These are phyloP conservation scores for Ibidorhyncha struthersii DNA, from an alignment of 2,113 vertebrate species.

Conservation along the genomic window DNA sequence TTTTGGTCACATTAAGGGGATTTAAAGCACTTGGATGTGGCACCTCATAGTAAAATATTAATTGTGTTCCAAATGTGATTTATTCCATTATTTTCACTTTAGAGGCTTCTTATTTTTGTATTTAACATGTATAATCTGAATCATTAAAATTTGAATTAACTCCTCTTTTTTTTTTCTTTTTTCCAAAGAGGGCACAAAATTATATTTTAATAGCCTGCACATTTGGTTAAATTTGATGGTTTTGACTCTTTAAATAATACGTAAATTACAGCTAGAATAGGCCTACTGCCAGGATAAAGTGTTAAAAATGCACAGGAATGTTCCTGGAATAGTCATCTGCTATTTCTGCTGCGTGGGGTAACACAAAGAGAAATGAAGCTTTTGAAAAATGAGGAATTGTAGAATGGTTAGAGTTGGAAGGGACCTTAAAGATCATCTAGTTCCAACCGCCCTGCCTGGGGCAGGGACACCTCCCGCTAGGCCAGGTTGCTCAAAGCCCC, in stretches of 20 bases:
- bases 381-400: background rate
- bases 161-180: background rate
- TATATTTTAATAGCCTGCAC: background rate
- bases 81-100: background rate
- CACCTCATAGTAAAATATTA: background rate
- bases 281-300: background rate
- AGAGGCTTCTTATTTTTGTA: background rate
- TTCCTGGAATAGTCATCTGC: constrained; percentile 26
- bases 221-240: background rate
- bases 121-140: background rate
- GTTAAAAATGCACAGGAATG: constrained; percentile 6
- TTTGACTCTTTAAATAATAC: background rate
- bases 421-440: background rate
- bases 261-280: background rate
- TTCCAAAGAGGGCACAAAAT: background rate
- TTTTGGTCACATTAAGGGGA: background rate
- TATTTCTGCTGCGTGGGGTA: constrained; percentile 20
- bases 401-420: background rate
- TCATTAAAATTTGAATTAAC: background rate
- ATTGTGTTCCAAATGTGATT: background rate
- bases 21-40: background rate
- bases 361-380: constrained; percentile 5
- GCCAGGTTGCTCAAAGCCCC: background rate
- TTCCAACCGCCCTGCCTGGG: background rate
- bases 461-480: too few relatives aligned